These are phyloP conservation scores for Creontiades dilutus DNA, from an alignment of 2,888 invertebrate genomes.

Conservation along the genomic window DNA sequence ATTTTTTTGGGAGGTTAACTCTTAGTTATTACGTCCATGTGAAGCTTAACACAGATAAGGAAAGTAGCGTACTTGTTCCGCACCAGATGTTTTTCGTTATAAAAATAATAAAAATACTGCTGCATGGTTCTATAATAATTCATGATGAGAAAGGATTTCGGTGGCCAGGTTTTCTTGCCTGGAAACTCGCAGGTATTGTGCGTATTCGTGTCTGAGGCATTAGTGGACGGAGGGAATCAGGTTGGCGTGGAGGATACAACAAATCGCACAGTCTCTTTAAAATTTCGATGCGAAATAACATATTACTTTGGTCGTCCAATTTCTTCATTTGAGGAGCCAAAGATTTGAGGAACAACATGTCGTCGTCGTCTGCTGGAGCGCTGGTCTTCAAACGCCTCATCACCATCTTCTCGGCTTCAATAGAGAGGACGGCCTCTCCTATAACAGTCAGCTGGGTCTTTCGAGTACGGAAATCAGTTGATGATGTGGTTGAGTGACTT, in stretches of 20 bases:
- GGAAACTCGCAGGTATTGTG: too few species aligned
- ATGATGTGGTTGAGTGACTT: not conserved
- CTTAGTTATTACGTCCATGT: too few species aligned
- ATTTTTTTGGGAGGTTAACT: too few species aligned
- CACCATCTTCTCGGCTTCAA: not conserved
- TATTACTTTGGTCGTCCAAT: not conserved
- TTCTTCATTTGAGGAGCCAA: not conserved
- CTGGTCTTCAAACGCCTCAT: not conserved
- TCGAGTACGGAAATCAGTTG: not conserved
- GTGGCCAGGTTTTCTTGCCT: not conserved
- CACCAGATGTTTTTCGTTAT: too few species aligned
- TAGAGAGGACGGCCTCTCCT: not conserved
- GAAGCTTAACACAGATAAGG: too few species aligned
- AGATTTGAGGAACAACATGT: not conserved
- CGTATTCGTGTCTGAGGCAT: too few species aligned
- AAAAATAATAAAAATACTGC: too few species aligned
- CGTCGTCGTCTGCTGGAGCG: not conserved
- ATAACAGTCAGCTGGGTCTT: not conserved
- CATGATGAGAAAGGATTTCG: not conserved
- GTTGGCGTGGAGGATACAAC: not conserved
- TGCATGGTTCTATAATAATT: too few species aligned
- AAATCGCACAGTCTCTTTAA: not conserved
- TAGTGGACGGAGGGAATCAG: too few species aligned
- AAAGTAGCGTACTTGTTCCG: too few species aligned
- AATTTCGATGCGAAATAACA: conserved; percentile 3